These are phyloP conservation scores for Ispidina picta DNA, from an alignment of 2,797 vertebrate genomes.

Conservation along the genomic window DNA sequence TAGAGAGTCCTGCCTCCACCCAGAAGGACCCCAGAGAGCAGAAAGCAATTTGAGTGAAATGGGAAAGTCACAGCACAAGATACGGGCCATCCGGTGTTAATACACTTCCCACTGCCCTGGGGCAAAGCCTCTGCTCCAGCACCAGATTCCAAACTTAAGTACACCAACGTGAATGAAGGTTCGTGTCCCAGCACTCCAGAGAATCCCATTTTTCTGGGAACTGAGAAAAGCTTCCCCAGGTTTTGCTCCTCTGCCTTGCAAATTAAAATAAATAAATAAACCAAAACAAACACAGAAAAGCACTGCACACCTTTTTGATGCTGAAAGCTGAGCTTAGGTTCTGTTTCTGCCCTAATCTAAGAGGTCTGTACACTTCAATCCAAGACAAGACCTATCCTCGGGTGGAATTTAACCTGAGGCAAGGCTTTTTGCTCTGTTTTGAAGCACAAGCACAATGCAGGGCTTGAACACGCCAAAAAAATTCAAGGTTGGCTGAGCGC, in stretches of 20 bases:
- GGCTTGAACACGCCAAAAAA: background rate
- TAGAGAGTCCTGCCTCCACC: background rate
- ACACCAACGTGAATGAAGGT: accelerated
- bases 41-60: background rate
- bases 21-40: background rate
- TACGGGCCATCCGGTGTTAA: background rate
- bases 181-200: accelerated
- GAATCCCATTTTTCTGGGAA: background rate
- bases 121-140: background rate
- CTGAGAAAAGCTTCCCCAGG: background rate
- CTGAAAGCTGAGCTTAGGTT: background rate
- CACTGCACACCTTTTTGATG: background rate
- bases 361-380: background rate
- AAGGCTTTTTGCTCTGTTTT: background rate
- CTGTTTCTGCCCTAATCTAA: background rate
- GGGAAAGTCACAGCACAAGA: background rate
- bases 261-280: background rate
- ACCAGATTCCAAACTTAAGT: background rate
- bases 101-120: accelerated
- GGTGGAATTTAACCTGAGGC: background rate
- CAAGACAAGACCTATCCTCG: background rate
- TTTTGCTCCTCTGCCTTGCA: background rate
- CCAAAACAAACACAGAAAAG: too few relatives aligned
- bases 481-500: background rate
- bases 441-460: background rate